Evolutionary conservation across 2,888 invertebrate species (phyloP).

Genomic region (Cephus pulcher): DNA sequence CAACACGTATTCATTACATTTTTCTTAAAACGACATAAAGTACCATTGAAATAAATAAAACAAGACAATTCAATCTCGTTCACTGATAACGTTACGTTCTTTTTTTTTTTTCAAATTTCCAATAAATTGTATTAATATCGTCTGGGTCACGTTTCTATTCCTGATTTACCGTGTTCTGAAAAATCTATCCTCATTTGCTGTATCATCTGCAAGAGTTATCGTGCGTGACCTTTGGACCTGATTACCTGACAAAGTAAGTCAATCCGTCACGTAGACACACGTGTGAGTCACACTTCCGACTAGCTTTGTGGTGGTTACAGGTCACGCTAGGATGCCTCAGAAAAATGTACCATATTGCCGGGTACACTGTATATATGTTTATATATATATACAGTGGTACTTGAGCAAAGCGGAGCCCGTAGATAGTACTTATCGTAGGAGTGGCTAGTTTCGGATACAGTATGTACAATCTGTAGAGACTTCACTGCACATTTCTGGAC

Average conservation of each 20-base stretch:
- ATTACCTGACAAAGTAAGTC: slow-evolving; percentile 1
- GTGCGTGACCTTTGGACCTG: not conserved
- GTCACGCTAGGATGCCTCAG: slow-evolving; percentile 34
- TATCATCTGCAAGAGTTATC: not conserved
- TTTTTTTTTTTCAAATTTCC: not conserved
- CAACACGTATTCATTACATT: not conserved
- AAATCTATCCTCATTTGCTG: not conserved
- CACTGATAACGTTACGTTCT: not conserved
- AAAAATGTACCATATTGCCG: slow-evolving; percentile 30
- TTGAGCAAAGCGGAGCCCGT: not conserved
- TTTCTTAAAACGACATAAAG: not conserved
- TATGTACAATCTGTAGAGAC: not conserved
- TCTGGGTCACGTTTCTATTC: not conserved
- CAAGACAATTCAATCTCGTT: not conserved
- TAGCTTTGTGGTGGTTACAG: slow-evolving; percentile 32
- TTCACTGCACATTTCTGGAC: not conserved
- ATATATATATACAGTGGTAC: not conserved
- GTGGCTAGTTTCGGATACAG: not conserved
- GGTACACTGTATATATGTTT: not conserved
- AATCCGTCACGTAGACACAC: slow-evolving; percentile 3
- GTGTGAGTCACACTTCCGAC: slow-evolving; percentile 5
- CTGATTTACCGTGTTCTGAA: not conserved
- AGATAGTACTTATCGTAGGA: not conserved
- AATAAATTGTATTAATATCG: not conserved
- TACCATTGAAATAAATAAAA: not conserved